Conservation (phyloP, 2,113 vertebrate species). For the Amphiprion ocellaris region DNA sequence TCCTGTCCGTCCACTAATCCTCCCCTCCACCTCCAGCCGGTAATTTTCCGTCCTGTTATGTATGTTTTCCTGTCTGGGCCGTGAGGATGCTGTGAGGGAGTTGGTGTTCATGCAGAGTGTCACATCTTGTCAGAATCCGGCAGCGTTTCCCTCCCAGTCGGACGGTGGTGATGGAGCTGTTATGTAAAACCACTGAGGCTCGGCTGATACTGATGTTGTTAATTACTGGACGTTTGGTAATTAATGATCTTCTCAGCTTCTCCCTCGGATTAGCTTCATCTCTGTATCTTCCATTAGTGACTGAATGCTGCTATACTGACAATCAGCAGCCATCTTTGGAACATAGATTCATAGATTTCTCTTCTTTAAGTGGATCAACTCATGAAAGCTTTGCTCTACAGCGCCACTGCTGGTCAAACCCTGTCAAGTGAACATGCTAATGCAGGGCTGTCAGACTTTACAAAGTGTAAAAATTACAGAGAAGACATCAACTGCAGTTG, state of each 20-base stretch:
- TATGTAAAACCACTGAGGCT: background rate
- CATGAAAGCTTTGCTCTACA: too few species aligned
- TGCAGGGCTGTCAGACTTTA: too few species aligned
- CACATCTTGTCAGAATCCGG: slow-evolving; percentile 30
- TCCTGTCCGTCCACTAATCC: slow-evolving; percentile 24
- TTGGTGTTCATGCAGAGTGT: slow-evolving; percentile 5
- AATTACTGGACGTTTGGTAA: background rate
- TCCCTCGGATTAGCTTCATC: background rate
- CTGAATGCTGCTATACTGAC: too few species aligned
- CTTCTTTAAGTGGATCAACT: too few species aligned
- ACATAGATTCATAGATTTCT: too few species aligned
- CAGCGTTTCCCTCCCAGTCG: slow-evolving; percentile 15
- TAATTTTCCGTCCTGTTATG: slow-evolving; percentile 35
- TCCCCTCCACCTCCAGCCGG: slow-evolving; percentile 2
- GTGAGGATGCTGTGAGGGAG: background rate
- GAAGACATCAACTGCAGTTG: too few species aligned
- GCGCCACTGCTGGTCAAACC: too few species aligned
- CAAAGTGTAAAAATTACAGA: too few species aligned
- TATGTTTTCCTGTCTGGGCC: background rate
- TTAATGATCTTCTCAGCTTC: slow-evolving; percentile 79
- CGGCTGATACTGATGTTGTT: background rate
- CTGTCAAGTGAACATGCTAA: too few species aligned
- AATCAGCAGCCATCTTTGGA: too few species aligned
- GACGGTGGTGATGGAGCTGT: background rate
- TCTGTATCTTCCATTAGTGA: background rate